Percentiles rank a stretch among this genome's conserved stretches.
phyloP scores from a whole-genome alignment of 2,888 invertebrate species.

The Oeneis ivallda region DNA sequence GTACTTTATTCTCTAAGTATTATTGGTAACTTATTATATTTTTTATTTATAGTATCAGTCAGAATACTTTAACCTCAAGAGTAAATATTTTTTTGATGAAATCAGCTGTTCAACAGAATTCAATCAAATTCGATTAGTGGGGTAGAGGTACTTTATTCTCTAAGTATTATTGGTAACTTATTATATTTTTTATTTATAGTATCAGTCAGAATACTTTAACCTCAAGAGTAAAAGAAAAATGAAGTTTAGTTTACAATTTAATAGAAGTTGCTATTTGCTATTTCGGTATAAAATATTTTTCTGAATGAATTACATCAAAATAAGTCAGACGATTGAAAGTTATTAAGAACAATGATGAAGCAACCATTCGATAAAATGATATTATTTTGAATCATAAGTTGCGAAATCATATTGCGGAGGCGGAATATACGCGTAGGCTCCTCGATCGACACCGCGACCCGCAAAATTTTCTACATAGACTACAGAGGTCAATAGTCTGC shows the following conservation, averaged over 20 bases:
- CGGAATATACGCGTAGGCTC: not conserved
- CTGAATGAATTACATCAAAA: not conserved
- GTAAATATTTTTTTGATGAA: not conserved
- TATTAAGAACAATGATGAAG: not conserved
- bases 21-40: too few species aligned
- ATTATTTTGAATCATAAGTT: not conserved
- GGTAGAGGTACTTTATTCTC: too few species aligned
- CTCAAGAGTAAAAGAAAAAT: too few species aligned
- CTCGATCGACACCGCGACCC: not conserved
- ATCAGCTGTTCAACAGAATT: not conserved
- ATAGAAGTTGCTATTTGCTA: not conserved
- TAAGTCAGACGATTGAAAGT: not conserved
- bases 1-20: not conserved
- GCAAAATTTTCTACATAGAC: not conserved
- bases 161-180: not conserved
- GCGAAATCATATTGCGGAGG: not conserved
- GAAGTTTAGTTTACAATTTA: not conserved
- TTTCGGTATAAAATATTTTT: not conserved
- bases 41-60: too few species aligned
- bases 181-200: too few species aligned
- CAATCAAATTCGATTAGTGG: not conserved
- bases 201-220: too few species aligned
- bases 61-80: too few species aligned
- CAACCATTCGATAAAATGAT: not conserved
- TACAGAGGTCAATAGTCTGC: not conserved